Evolutionary conservation across 2,797 vertebrate species (phyloP), one percentile per base, ranked within the genome.

Genomic region (Apogon hyalosoma): DNA sequence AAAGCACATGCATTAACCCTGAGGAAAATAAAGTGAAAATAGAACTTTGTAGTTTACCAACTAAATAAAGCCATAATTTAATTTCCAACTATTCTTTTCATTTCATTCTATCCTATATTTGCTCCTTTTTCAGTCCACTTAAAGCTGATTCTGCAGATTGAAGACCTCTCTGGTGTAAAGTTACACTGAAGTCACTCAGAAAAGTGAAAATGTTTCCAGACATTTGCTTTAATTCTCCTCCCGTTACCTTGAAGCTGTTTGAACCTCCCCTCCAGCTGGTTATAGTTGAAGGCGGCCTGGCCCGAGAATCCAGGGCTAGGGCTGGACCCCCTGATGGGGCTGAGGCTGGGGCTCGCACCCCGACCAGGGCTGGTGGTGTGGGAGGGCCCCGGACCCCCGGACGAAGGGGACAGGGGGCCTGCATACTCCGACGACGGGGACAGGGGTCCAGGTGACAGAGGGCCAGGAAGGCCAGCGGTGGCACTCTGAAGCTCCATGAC

Each of bases 241-340:
- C 55, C 52, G 11, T 94, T 95, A 98, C 97, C 97, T 96, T 98
- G 97, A 3, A 98, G 93, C 88, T 99, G 97, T 73, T 99, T 99
- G 89, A 99, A 98, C 51, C 97, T 91, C 21, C 97, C 97, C 83
- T 99, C 97, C 88, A 98, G 92, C 91, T 98, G 96, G 84, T 97
- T 98, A 88, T 98, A 98, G 94, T 98, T 98, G 88, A 96, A 98
- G 0, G 93, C 94, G 15, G 95, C 95, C 90, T 96, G 95, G 57
- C 94, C 87, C 0, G 94, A 88, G 59, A 94, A 96, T 0, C 87
- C 90, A 80, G 90, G 41, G 64, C 66, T 54, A 0, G 90, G 90
- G 52, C 87, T 85, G 11, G 77, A 36, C 3, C 79, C 79, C 11
- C 83, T 71, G 38, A 76, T 43, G 11, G 87, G 85, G 53, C 85